phyloP scores from a whole-genome alignment of 2,888 invertebrate species.

The Nemoura dubitans region DNA sequence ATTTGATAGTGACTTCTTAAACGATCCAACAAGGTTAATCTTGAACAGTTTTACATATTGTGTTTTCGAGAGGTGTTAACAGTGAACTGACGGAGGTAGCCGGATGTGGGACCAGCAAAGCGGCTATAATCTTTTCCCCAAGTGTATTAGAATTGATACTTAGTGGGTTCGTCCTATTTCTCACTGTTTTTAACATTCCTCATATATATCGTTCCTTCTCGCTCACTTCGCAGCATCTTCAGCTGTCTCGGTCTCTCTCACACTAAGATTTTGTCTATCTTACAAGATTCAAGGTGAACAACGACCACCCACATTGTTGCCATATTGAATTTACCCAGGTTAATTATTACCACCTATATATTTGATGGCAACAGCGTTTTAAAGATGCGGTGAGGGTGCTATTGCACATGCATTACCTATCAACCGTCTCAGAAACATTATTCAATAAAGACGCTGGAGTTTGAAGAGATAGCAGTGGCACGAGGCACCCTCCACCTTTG shows the following conservation, averaged over 20 bases:
- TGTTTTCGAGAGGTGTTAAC: slow-evolving; percentile 26
- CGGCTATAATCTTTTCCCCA: slow-evolving; percentile 26
- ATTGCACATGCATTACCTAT: slow-evolving; percentile 36
- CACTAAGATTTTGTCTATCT: slow-evolving; percentile 22
- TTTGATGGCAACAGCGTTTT: slow-evolving; percentile 36
- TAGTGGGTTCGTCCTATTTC: slow-evolving; percentile 37
- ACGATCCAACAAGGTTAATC: neutral
- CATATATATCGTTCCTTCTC: slow-evolving; percentile 17
- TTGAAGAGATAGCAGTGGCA: neutral
- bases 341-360: slow-evolving; percentile 40
- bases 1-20: neutral
- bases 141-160: slow-evolving; percentile 38
- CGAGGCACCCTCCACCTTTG: neutral
- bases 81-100: neutral
- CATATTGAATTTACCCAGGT: slow-evolving; percentile 40
- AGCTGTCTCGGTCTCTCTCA: slow-evolving; percentile 17
- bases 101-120: slow-evolving; percentile 8
- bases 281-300: slow-evolving; percentile 29
- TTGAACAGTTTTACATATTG: neutral
- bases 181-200: slow-evolving; percentile 42
- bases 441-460: slow-evolving; percentile 1
- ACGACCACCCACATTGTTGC: slow-evolving; percentile 42
- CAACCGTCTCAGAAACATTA: slow-evolving; percentile 31
- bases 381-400: slow-evolving; percentile 28
- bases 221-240: slow-evolving; percentile 7